A percentile compares a stretch with the other conserved stretches of the same genome.
Evolutionary conservation across 1,140 invertebrate genomes (phyloP).

Genomic region (Drosophila lacertosa): DNA sequence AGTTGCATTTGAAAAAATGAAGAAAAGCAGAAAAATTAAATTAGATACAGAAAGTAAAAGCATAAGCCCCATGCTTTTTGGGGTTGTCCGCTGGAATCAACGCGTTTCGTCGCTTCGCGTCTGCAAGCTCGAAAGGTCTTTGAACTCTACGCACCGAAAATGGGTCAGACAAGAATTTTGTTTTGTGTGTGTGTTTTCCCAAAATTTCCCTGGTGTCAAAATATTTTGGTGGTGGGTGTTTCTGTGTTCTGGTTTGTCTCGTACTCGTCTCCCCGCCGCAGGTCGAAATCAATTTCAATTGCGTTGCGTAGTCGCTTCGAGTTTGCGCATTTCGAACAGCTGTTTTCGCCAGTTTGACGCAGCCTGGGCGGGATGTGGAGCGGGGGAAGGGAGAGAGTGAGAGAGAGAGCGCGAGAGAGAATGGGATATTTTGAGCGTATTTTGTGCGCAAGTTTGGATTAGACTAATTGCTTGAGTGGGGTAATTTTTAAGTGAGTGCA

Average conservation of each 20-base stretch:
- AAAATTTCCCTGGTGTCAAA: constrained; percentile 51
- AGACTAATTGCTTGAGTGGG: background rate
- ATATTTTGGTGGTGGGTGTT: constrained; percentile 39
- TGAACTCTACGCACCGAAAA: constrained; percentile 70
- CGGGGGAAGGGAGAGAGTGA: background rate
- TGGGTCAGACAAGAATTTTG: constrained; percentile 63
- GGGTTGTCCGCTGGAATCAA: constrained; percentile 49
- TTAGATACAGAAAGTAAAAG: constrained; percentile 70
- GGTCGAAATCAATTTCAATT: constrained; percentile 67
- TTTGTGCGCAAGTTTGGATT: constrained; percentile 35
- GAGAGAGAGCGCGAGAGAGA: too few relatives aligned
- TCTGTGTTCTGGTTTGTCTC: too few relatives aligned
- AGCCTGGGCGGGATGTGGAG: background rate
- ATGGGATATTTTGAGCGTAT: constrained; percentile 31
- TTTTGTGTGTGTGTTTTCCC: constrained; percentile 32
- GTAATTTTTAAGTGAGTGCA: background rate
- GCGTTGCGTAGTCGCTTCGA: constrained; percentile 70
- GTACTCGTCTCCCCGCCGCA: constrained; percentile 1
- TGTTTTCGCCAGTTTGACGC: constrained; percentile 20
- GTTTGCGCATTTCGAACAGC: constrained; percentile 70
- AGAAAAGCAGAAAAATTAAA: constrained; percentile 38
- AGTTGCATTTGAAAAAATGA: constrained; percentile 55
- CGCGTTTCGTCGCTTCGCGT: background rate
- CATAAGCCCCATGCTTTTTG: constrained; percentile 54
- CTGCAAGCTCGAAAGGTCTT: constrained; percentile 54